A percentile compares a stretch with the other conserved stretches of the same genome.
These are phyloP conservation scores for Albula goreensis DNA, from an alignment of 2,113 vertebrate genomes.

Conservation along the genomic window DNA sequence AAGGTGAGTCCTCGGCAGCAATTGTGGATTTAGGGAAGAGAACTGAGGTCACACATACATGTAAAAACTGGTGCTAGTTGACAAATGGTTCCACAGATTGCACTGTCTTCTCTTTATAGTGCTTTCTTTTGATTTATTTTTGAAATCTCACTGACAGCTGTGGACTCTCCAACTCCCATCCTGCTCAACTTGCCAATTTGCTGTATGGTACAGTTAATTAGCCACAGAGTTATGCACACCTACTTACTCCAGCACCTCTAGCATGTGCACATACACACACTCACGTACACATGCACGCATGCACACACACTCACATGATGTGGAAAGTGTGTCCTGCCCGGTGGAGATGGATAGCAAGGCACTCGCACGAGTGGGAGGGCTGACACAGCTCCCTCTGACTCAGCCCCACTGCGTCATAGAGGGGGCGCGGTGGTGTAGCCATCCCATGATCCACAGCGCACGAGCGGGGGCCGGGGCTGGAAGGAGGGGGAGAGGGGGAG, in stretches of 20 bases:
- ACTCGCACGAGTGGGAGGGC: background rate
- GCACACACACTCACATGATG: slow-evolving; percentile 6
- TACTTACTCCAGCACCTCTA: no score
- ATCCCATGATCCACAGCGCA: slow-evolving; percentile 16
- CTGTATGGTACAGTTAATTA: background rate
- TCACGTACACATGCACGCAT: background rate
- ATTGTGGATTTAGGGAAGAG: background rate
- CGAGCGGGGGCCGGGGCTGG: slow-evolving; percentile 20
- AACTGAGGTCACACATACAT: background rate
- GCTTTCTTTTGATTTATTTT: background rate
- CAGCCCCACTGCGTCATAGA: slow-evolving; percentile 4
- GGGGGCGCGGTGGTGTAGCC: background rate
- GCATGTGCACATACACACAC: background rate
- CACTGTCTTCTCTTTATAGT: background rate
- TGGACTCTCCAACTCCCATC: background rate
- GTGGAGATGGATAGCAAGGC: background rate
- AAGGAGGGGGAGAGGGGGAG: slow-evolving; percentile 9
- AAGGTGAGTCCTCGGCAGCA: background rate
- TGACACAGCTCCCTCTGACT: background rate
- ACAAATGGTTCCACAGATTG: background rate
- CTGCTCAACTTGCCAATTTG: background rate
- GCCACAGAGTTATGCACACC: background rate
- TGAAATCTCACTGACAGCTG: background rate
- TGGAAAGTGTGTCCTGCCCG: background rate
- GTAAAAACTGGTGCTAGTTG: background rate